These are phyloP conservation scores for Melanotaenia pygmaea DNA, from an alignment of 2,797 vertebrate species.

Conservation along the genomic window DNA sequence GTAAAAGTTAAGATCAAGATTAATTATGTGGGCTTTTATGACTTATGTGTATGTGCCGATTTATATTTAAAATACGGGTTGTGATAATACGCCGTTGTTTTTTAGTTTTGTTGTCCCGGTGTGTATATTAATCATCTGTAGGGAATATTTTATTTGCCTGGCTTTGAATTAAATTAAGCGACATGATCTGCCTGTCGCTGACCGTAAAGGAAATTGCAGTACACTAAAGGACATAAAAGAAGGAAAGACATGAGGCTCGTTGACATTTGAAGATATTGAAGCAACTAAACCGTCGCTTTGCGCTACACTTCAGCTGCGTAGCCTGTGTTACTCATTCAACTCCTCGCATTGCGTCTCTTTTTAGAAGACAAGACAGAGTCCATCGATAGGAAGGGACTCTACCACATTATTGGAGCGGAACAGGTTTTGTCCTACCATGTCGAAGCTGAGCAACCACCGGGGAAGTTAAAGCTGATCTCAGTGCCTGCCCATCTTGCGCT, in stretches of 20 bases:
- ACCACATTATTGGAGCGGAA: slow-evolving; percentile 38
- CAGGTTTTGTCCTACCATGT: slow-evolving; percentile 74
- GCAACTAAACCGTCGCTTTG: slow-evolving; percentile 11
- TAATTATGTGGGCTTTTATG: not conserved
- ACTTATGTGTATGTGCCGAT: slow-evolving; percentile 30
- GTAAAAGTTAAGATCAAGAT: slow-evolving; percentile 39
- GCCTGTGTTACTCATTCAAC: slow-evolving; percentile 35
- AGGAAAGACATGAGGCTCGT: not conserved
- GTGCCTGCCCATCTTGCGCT: slow-evolving; percentile 64
- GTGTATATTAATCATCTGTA: not conserved
- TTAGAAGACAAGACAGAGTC: slow-evolving; percentile 42
- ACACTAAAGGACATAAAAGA: not conserved
- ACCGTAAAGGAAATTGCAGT: slow-evolving; percentile 4
- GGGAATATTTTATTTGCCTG: not conserved
- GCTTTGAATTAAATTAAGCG: slow-evolving; percentile 28
- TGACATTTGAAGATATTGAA: slow-evolving; percentile 3
- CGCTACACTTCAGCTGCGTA: slow-evolving; percentile 59
- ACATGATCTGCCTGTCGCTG: not conserved
- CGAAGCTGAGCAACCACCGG: slow-evolving; percentile 69
- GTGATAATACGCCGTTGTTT: not conserved
- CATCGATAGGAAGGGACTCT: slow-evolving; percentile 36
- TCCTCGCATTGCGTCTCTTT: slow-evolving; percentile 71
- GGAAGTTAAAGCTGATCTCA: slow-evolving; percentile 64
- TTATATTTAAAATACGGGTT: not conserved
- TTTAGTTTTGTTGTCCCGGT: not conserved